Evolutionary conservation across 2,113 vertebrate species (phyloP).

Genomic region (Clupea harengus): DNA sequence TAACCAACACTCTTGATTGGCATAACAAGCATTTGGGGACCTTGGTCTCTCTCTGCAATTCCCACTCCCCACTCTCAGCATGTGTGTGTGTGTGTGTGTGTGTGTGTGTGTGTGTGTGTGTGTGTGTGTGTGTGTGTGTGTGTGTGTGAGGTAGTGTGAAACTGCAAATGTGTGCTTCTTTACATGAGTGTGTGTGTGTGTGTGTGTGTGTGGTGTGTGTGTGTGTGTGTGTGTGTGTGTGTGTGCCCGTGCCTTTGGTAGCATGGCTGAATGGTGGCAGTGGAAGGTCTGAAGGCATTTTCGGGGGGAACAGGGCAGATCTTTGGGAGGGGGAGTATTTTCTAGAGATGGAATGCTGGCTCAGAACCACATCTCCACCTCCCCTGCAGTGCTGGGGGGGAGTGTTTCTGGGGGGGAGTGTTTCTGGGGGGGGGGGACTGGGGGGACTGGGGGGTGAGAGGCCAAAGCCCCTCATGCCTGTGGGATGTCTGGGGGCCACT

Average conservation of each 20-base stretch:
- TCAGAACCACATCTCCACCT: neutral
- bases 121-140: neutral
- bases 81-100: neutral
- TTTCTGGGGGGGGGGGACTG: neutral
- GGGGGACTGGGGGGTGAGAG: conserved; percentile 54
- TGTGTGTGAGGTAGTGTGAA: neutral
- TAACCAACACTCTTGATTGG: conserved; percentile 64
- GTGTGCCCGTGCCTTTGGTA: neutral
- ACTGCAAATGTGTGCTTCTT: too few species aligned
- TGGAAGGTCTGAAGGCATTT: neutral
- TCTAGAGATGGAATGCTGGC: neutral
- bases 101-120: conserved; percentile 29
- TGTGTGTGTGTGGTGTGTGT: neutral
- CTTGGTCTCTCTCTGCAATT: neutral
- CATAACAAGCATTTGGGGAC: conserved; percentile 52
- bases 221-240: neutral
- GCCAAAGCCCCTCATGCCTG: conserved; percentile 58
- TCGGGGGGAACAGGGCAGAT: neutral
- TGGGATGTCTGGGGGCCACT: conserved; percentile 64
- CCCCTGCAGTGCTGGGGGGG: neutral
- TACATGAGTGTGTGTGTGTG: too few species aligned
- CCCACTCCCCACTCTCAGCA: neutral
- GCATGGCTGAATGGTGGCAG: neutral
- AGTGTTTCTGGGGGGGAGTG: neutral
- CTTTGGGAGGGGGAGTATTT: neutral